These are phyloP conservation scores for Cladopsammia gracilis DNA, from an alignment of 64 coral and sea anemone species.

Conservation along the genomic window DNA sequence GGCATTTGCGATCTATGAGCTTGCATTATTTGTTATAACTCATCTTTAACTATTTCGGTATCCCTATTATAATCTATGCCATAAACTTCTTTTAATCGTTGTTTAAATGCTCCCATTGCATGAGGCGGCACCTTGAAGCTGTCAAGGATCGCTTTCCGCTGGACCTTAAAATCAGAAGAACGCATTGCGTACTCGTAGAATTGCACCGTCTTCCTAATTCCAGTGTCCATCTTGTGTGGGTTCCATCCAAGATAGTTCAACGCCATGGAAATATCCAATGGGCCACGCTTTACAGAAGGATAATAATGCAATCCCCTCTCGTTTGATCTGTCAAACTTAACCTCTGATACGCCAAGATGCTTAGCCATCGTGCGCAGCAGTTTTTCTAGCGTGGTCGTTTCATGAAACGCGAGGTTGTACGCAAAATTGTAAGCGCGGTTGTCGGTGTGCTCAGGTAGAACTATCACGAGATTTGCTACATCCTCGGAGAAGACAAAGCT, in stretches of 20 bases:
- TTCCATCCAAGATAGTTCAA: slow-evolving; percentile 72
- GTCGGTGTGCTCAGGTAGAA: slow-evolving; percentile 44
- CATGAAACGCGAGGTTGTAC: slow-evolving; percentile 90
- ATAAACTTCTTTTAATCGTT: slow-evolving; percentile 83
- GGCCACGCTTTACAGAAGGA: slow-evolving; percentile 87
- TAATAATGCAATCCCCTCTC: neutral
- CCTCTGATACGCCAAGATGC: slow-evolving; percentile 66
- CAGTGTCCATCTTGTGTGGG: slow-evolving; percentile 56
- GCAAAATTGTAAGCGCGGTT: slow-evolving; percentile 66
- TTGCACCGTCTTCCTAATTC: slow-evolving; percentile 69
- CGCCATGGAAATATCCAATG: slow-evolving; percentile 82
- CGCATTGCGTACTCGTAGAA: slow-evolving; percentile 95
- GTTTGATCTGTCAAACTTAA: slow-evolving; percentile 65
- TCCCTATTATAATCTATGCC: slow-evolving; percentile 64
- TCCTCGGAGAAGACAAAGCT: slow-evolving; percentile 86
- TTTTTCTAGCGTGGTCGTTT: slow-evolving; percentile 75
- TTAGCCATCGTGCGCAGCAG: slow-evolving; percentile 83
- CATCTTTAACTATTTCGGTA: slow-evolving; percentile 39
- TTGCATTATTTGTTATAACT: slow-evolving; percentile 26
- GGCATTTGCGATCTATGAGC: neutral
- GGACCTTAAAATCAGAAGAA: slow-evolving; percentile 62
- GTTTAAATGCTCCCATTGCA: slow-evolving; percentile 70
- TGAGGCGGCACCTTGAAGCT: slow-evolving; percentile 62
- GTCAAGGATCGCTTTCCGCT: slow-evolving; percentile 77
- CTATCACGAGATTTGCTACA: slow-evolving; percentile 65